Evolutionary conservation across 92 coral and sea anemone species (phyloP).

Genomic region (Galaxea fascicularis): DNA sequence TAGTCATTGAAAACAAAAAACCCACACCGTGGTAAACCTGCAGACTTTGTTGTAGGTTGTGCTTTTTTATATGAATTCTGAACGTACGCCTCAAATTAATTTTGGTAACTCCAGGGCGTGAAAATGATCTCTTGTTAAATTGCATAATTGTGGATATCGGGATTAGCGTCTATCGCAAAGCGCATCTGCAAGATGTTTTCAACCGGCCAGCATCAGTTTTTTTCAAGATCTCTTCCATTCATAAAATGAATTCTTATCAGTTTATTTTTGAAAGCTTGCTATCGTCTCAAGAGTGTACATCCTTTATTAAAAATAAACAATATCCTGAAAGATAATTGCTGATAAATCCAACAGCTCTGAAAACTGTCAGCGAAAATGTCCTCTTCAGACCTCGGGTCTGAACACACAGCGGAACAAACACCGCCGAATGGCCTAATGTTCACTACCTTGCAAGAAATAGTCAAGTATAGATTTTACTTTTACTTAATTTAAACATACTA

Average conservation of each 20-base stretch:
- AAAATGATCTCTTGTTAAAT: too few species aligned
- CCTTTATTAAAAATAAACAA: not conserved
- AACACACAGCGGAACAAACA: too few species aligned
- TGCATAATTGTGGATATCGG: not conserved
- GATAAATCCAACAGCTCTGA: not conserved
- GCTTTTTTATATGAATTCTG: too few species aligned
- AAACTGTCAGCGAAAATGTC: not conserved
- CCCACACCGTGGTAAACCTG: too few species aligned
- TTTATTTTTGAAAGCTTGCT: constrained; percentile 1
- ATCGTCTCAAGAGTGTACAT: not conserved
- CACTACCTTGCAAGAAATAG: not conserved
- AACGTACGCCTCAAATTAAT: too few species aligned
- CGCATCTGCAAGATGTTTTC: not conserved
- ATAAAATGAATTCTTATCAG: not conserved
- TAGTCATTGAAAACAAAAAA: too few species aligned
- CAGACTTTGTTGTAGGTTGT: too few species aligned
- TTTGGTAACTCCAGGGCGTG: too few species aligned
- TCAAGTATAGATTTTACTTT: not conserved
- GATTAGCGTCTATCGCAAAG: not conserved
- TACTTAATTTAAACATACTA: not conserved
- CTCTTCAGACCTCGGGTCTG: not conserved
- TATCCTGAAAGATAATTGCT: not conserved
- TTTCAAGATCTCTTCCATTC: not conserved
- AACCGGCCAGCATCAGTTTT: not conserved
- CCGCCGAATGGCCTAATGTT: not conserved